Conservation (phyloP, 2,888 invertebrate species). For the Scaptomyza reducta region DNA sequence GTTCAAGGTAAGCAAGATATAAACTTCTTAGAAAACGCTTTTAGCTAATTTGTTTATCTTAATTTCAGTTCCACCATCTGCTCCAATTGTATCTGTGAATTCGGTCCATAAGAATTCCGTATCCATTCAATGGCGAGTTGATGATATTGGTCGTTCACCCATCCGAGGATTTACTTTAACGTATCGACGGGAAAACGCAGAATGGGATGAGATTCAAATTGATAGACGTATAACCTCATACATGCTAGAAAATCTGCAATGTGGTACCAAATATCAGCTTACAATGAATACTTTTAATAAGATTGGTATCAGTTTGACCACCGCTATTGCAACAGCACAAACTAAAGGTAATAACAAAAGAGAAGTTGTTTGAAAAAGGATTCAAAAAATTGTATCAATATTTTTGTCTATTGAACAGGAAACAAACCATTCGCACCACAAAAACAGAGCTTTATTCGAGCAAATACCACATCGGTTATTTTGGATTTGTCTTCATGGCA, state of each 20-base stretch:
- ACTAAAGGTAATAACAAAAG: slow-evolving; percentile 87
- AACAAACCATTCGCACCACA: slow-evolving; percentile 88
- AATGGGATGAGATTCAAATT: slow-evolving; percentile 86
- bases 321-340: slow-evolving; percentile 87
- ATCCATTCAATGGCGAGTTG: slow-evolving; percentile 85
- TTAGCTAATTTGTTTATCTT: not conserved
- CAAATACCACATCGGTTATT: slow-evolving; percentile 91
- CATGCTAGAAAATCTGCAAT: slow-evolving; percentile 89
- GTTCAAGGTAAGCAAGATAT: slow-evolving; percentile 85
- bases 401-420: slow-evolving; percentile 53
- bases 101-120: slow-evolving; percentile 85
- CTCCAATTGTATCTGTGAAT: slow-evolving; percentile 85
- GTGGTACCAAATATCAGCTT: slow-evolving; percentile 91
- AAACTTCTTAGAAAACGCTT: not conserved
- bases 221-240: slow-evolving; percentile 86
- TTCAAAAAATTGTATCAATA: too few relatives aligned
- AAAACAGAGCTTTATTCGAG: slow-evolving; percentile 88
- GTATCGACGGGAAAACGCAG: slow-evolving; percentile 85
- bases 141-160: slow-evolving; percentile 86
- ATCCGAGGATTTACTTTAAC: slow-evolving; percentile 85
- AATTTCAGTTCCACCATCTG: slow-evolving; percentile 86
- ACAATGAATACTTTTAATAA: slow-evolving; percentile 90
- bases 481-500: slow-evolving; percentile 92
- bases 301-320: slow-evolving; percentile 90
- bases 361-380: not conserved